phyloP scores from a whole-genome alignment of 2,888 invertebrate species.

The Schizaphis graminum region DNA sequence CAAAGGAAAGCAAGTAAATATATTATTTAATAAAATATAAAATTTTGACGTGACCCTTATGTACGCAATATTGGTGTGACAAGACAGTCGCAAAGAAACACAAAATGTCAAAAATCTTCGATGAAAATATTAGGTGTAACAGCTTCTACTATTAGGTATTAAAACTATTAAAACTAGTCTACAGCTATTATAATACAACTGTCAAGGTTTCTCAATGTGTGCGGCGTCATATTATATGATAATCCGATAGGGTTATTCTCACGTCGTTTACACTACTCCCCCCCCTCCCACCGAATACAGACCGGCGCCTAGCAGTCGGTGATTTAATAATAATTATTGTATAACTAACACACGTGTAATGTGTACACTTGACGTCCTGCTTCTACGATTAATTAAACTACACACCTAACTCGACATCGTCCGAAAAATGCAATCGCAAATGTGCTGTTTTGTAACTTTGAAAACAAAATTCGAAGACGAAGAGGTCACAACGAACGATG shows the following conservation, averaged over 20 bases:
- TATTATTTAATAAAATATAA: neutral
- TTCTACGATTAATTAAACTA: neutral
- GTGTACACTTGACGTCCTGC: neutral
- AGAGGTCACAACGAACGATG: neutral
- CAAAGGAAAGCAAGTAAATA: neutral
- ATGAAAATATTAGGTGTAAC: neutral
- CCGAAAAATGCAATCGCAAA: neutral
- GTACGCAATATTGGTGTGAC: neutral
- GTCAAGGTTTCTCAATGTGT: slow-evolving; percentile 25
- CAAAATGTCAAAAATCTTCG: neutral
- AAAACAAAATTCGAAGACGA: neutral
- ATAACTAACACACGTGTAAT: neutral
- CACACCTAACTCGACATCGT: neutral
- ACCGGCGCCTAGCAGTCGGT: neutral
- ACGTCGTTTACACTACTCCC: neutral
- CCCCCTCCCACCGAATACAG: neutral
- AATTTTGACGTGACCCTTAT: too few species aligned
- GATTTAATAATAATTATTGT: slow-evolving; percentile 3
- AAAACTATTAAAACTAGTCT: neutral
- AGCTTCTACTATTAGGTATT: neutral
- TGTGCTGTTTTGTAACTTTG: neutral
- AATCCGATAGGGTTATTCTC: neutral
- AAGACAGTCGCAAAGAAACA: neutral
- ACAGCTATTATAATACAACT: neutral
- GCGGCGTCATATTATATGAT: neutral